Conservation (phyloP, 1,140 invertebrate genomes). For the Scaptodrosophila lebanonensis region DNA sequence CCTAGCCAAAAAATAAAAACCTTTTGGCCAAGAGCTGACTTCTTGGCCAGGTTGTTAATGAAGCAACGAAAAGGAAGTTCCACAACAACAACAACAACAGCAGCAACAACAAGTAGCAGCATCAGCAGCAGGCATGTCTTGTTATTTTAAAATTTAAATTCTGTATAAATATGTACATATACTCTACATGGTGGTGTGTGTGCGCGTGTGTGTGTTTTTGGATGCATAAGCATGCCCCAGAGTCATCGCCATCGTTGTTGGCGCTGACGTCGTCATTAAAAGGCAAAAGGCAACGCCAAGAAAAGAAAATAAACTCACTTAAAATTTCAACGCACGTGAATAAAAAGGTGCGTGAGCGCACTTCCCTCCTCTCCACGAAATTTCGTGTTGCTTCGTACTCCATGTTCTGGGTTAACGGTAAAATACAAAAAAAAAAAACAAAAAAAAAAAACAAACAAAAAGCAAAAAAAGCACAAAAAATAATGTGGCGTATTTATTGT, state of each 20-base stretch:
- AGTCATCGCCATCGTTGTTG: slow-evolving; percentile 33
- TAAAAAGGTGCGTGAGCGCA: slow-evolving; percentile 28
- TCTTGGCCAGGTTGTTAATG: slow-evolving; percentile 46
- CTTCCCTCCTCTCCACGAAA: slow-evolving; percentile 28
- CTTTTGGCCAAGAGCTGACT: slow-evolving; percentile 29
- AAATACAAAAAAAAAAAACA: slow-evolving; percentile 17
- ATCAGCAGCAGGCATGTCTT: slow-evolving; percentile 34
- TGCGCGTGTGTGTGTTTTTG: slow-evolving; percentile 24
- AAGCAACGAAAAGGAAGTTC: slow-evolving; percentile 44
- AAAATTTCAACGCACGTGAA: slow-evolving; percentile 70
- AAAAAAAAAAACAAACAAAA: too few species aligned
- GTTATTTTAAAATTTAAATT: slow-evolving; percentile 75
- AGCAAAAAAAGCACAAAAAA: too few species aligned
- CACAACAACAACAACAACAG: slow-evolving; percentile 2
- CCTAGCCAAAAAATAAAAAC: background rate
- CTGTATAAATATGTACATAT: slow-evolving; percentile 56
- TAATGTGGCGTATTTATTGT: slow-evolving; percentile 30
- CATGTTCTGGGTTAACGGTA: slow-evolving; percentile 36
- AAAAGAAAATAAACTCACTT: slow-evolving; percentile 64
- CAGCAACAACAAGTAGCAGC: background rate
- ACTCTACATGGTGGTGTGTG: background rate
- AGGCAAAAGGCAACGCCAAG: slow-evolving; percentile 57
- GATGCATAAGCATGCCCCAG: slow-evolving; percentile 73
- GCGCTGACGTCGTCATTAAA: slow-evolving; percentile 62
- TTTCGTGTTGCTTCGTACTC: slow-evolving; percentile 15